Evolutionary conservation across 2,888 invertebrate species (phyloP), one percentile per base, ranked within the genome.

Genomic region (Chalcis sispes): DNA sequence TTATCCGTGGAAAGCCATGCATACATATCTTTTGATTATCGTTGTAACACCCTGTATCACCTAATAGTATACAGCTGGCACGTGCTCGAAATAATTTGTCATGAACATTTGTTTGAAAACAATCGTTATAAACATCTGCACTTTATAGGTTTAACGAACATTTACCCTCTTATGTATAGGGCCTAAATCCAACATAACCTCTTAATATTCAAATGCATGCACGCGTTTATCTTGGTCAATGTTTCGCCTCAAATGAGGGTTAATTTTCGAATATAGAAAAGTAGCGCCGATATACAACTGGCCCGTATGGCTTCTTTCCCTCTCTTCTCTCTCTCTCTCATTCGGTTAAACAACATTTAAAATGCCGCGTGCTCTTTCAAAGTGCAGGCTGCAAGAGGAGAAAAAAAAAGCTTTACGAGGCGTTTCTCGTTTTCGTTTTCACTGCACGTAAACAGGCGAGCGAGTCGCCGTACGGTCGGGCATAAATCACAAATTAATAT

Each of bases 401-500:
- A 32, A 59, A 48, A n/a, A 3, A 29, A 25, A 5, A 23, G n/a
- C 42, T 46, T 70, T 72, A 66, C 65, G 72, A 66, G 66, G 56
- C 32, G 29, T 73, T 73, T 59, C 72, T 66, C 59, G 50, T 59
- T 59, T 73, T 73, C 52, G 42, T 73, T 73, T 73, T 52, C 54
- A 69, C 69, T 23, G 73, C 59, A 42, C 62, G 59, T 48, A 74
- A 2, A 62, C 36, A 18, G 27, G 27, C 29, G 61, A 29, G 36
- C 70, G 50, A 67, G 61, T 42, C 59, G 61, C 23, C 52, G 61
- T 15, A 48, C 62, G 27, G 52, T 42, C 13, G 36, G 42, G 42
- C 58, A 70, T 75, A 70, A 75, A 75, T 75, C 75, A 70, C 40
- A 70, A 75, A 75, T 75, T 70, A 64, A 70, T 75, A 75, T 75